Percentiles rank a stretch among this genome's conserved stretches.
Conservation (phyloP, 1,140 invertebrate species). For the Drosophila baimaii region DNA sequence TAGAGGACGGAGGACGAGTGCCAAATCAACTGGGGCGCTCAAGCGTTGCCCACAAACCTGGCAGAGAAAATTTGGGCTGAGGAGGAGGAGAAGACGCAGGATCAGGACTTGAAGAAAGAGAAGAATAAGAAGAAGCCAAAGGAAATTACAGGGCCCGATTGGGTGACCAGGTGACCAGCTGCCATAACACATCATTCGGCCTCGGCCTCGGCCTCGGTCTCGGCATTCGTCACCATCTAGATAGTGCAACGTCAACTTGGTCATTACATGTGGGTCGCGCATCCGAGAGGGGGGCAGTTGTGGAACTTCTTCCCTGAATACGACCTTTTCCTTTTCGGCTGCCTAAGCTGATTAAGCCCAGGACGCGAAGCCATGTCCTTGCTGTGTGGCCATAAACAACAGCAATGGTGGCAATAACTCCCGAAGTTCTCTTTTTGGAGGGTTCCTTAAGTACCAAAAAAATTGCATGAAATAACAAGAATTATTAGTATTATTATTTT, state of each 20-base stretch:
- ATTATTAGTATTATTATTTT: too few relatives aligned
- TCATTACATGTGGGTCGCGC: constrained; percentile 45
- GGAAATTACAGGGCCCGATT: constrained; percentile 30
- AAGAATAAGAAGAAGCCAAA: constrained; percentile 16
- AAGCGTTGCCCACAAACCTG: constrained; percentile 56
- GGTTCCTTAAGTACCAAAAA: not conserved
- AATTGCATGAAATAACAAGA: too few relatives aligned
- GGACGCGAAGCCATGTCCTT: constrained; percentile 10
- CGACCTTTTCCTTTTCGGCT: not conserved
- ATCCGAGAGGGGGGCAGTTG: constrained; percentile 28
- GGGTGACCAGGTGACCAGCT: constrained; percentile 39
- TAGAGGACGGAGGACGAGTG: constrained; percentile 32
- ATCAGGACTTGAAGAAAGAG: constrained; percentile 19
- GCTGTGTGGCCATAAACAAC: not conserved
- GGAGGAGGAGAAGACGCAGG: constrained; percentile 17
- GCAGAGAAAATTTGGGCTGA: too few relatives aligned
- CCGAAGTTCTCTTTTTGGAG: not conserved
- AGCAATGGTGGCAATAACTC: not conserved
- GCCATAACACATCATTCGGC: constrained; percentile 56
- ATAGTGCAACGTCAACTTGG: constrained; percentile 49
- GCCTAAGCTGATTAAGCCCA: constrained; percentile 38
- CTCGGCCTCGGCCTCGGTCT: too few relatives aligned
- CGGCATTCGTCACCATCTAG: constrained; percentile 70
- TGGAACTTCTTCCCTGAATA: constrained; percentile 32
- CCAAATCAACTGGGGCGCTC: constrained; percentile 72